Conservation (phyloP, 2,888 invertebrate species). For the Slavum lentiscoides region DNA sequence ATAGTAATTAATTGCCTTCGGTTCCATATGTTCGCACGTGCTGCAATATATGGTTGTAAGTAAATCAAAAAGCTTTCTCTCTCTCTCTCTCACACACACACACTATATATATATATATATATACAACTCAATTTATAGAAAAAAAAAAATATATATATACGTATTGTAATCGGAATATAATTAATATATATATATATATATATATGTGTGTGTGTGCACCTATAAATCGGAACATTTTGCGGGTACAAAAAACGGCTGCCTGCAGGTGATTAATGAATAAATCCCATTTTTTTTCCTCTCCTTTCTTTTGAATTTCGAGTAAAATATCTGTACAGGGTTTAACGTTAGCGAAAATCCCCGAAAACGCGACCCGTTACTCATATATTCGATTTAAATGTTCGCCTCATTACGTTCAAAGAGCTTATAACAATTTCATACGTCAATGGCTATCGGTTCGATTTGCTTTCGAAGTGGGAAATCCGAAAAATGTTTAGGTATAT, state of each 20-base stretch:
- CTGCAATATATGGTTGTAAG: background rate
- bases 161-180: background rate
- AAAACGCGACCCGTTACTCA: conserved; percentile 12
- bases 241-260: background rate
- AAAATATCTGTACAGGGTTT: background rate
- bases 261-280: conserved; percentile 21
- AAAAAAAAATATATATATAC: background rate
- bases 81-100: background rate
- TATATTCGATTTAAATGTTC: conserved; percentile 28
- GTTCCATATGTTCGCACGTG: background rate
- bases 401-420: conserved; percentile 27
- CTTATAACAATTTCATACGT: conserved; percentile 15
- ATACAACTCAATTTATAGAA: background rate
- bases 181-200: background rate
- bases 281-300: background rate
- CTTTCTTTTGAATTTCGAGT: background rate
- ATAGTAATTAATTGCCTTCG: conserved; percentile 24
- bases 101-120: background rate
- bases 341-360: background rate
- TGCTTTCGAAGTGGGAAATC: background rate
- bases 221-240: background rate
- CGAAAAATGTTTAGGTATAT: background rate
- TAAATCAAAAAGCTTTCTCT: background rate
- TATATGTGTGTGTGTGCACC: too few species aligned
- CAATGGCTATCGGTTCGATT: conserved; percentile 7